A percentile compares a stretch with the other conserved stretches of the same genome.
These are phyloP conservation scores for Pimpla rufipes DNA, from an alignment of 2,888 invertebrate species.

Conservation along the genomic window DNA sequence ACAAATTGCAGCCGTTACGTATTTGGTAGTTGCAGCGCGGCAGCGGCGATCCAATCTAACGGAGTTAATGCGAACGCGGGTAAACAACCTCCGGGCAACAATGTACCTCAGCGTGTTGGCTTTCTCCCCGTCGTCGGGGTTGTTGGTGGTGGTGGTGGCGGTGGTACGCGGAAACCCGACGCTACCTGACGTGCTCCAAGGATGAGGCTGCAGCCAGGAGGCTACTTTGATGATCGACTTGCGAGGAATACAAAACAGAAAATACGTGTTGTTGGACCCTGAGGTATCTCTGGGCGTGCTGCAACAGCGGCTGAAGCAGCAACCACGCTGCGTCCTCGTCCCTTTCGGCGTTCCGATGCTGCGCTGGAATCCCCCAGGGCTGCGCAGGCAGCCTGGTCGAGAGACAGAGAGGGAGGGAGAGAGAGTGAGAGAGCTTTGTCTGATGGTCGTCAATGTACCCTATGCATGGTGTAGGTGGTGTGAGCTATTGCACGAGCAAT, in stretches of 20 bases:
- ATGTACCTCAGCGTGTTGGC: background rate
- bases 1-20: background rate
- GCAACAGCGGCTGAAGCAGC: background rate
- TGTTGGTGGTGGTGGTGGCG: background rate
- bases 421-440: constrained; percentile 14
- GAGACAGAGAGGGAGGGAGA: constrained; percentile 8
- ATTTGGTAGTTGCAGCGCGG: background rate
- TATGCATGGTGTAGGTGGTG: background rate
- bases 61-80: constrained; percentile 9
- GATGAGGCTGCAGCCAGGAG: constrained; percentile 68
- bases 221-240: constrained; percentile 60
- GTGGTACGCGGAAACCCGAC: background rate
- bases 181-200: constrained; percentile 36
- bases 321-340: constrained; percentile 4
- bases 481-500: constrained; percentile 13
- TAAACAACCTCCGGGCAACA: constrained; percentile 24
- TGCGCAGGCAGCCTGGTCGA: background rate
- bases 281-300: constrained; percentile 15
- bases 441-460: background rate
- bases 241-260: constrained; percentile 49
- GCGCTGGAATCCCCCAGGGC: constrained; percentile 18
- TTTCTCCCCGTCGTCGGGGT: background rate
- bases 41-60: background rate
- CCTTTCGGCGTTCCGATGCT: constrained; percentile 34
- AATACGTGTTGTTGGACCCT: constrained; percentile 34